Percentiles rank a stretch among this genome's conserved stretches.
phyloP scores from a whole-genome alignment of 1,140 invertebrate species.

The Myzus persicae region DNA sequence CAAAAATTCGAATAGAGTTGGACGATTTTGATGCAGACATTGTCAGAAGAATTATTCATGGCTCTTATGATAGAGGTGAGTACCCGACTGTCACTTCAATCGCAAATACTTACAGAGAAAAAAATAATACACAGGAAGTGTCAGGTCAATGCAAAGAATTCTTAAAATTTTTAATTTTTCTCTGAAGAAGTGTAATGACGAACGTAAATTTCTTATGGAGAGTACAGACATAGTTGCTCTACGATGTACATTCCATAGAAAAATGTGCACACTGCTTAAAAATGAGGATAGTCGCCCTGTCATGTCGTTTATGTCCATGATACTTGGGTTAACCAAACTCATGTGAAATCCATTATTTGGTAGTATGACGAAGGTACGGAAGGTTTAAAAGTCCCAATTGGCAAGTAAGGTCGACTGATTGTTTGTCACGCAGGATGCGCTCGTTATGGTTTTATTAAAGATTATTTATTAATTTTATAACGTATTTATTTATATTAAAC shows the following conservation, averaged over 20 bases:
- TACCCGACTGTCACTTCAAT: not conserved
- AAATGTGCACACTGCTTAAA: not conserved
- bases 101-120: not conserved
- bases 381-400: no score
- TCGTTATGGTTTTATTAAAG: no score
- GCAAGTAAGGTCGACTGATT: no score
- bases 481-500: no score
- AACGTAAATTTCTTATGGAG: not conserved
- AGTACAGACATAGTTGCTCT: not conserved
- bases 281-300: not conserved
- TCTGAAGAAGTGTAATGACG: not conserved
- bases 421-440: no score
- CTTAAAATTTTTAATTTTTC: not conserved
- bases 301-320: not conserved
- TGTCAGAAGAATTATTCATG: not conserved
- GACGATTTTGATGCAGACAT: no score
- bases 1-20: no score
- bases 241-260: not conserved
- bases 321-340: not conserved
- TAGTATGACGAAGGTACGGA: no score
- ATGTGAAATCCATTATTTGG: not conserved
- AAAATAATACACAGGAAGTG: not conserved
- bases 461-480: no score
- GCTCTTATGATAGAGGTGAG: not conserved
- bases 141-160: no score